phyloP scores from a whole-genome alignment of 2,113 vertebrate species.

The Mesitornis unicolor region DNA sequence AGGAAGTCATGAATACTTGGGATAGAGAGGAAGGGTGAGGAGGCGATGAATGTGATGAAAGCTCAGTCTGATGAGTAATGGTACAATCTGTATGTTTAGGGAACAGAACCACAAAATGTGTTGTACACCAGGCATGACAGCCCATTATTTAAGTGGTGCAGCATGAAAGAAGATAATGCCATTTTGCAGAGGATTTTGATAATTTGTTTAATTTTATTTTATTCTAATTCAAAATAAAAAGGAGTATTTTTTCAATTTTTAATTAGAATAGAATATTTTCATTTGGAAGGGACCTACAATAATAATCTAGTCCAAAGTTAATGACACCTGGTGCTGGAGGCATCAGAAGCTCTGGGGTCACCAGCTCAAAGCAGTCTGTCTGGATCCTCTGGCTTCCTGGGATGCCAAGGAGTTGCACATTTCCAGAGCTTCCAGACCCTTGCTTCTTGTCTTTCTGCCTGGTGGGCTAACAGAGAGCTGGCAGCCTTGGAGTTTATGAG shows the following conservation, averaged over 20 bases:
- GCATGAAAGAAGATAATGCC: background rate
- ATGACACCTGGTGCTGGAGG: background rate
- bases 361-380: background rate
- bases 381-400: background rate
- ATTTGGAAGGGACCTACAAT: background rate
- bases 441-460: background rate
- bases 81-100: background rate
- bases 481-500: constrained; percentile 4
- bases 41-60: background rate
- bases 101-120: background rate
- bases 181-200: background rate
- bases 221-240: background rate
- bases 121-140: background rate
- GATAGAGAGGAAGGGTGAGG: background rate
- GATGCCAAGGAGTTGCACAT: background rate
- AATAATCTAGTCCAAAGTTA: background rate
- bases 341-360: background rate
- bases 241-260: background rate
- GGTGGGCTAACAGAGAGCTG: constrained; percentile 10
- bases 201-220: background rate
- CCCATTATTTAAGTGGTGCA: background rate
- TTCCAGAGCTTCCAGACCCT: constrained; percentile 5
- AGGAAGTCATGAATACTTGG: background rate
- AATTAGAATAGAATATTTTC: background rate
- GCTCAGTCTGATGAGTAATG: background rate